phyloP scores from a whole-genome alignment of 1,140 invertebrate genomes.

The Pentalonia nigronervosa region DNA sequence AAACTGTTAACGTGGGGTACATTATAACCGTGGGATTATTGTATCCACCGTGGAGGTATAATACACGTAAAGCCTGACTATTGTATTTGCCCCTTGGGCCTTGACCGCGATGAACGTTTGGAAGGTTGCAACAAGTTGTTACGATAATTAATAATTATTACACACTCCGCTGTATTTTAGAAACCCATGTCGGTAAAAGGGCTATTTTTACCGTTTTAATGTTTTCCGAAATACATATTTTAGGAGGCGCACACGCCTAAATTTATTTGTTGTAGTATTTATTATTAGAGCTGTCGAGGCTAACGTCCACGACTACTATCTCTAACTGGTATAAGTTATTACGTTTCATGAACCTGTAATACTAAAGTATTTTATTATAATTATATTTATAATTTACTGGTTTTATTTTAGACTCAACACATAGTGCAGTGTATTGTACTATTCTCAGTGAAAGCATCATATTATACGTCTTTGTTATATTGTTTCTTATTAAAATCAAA shows the following conservation, averaged over 20 bases:
- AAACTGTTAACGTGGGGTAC: not conserved
- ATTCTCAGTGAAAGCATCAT: not conserved
- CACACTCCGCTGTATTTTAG: not conserved
- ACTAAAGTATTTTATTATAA: not conserved
- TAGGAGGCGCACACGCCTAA: not conserved
- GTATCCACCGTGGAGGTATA: not conserved
- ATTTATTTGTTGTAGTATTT: not conserved
- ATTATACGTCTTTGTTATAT: not conserved
- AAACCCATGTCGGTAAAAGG: not conserved
- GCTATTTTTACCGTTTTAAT: slow-evolving; percentile 17
- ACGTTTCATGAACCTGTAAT: not conserved
- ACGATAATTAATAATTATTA: slow-evolving; percentile 3
- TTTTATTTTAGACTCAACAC: not conserved
- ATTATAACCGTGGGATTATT: not conserved
- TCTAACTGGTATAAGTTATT: not conserved
- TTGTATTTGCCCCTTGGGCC: no score
- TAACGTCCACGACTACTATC: not conserved
- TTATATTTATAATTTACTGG: not conserved
- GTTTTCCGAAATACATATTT: not conserved
- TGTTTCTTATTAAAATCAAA: not conserved
- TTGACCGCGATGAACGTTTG: not conserved
- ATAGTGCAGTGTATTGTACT: not conserved
- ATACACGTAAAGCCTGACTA: no score
- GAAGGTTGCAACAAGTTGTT: not conserved
- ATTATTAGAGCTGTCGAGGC: not conserved